Evolutionary conservation across 2,113 vertebrate genomes (phyloP).

Genomic region (Vidua chalybeata): DNA sequence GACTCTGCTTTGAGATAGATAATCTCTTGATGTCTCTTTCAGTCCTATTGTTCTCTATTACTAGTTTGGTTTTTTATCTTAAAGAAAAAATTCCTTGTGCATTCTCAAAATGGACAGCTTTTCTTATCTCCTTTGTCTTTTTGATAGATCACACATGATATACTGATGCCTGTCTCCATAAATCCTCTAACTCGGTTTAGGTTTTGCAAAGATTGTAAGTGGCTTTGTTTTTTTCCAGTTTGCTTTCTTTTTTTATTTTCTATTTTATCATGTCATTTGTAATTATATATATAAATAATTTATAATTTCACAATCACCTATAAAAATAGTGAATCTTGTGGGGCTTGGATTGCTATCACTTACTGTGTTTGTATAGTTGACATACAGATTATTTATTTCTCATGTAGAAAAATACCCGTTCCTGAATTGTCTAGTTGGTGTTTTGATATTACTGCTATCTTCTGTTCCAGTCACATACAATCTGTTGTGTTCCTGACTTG

Average conservation of each 20-base stretch:
- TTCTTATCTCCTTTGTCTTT: neutral
- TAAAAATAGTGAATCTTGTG: neutral
- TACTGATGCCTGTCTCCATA: neutral
- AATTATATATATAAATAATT: neutral
- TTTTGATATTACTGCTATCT: neutral
- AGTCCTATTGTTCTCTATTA: neutral
- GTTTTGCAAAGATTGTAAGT: neutral
- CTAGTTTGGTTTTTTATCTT: neutral
- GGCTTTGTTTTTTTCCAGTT: neutral
- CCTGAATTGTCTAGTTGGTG: neutral
- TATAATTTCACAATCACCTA: neutral
- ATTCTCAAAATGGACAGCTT: neutral
- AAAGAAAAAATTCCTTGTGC: neutral
- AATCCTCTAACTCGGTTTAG: neutral
- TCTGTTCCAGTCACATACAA: constrained; percentile 35
- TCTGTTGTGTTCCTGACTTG: neutral
- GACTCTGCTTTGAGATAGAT: neutral
- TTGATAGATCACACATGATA: neutral
- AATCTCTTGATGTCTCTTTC: neutral
- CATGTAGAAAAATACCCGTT: neutral
- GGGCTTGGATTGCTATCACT: neutral
- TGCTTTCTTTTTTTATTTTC: neutral
- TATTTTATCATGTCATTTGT: neutral
- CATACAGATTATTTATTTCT: neutral
- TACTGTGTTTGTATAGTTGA: neutral